A percentile compares a stretch with the other conserved stretches of the same genome.
Evolutionary conservation across 2,113 vertebrate species (phyloP).

Genomic region (Ophthalmolycus amberensis): DNA sequence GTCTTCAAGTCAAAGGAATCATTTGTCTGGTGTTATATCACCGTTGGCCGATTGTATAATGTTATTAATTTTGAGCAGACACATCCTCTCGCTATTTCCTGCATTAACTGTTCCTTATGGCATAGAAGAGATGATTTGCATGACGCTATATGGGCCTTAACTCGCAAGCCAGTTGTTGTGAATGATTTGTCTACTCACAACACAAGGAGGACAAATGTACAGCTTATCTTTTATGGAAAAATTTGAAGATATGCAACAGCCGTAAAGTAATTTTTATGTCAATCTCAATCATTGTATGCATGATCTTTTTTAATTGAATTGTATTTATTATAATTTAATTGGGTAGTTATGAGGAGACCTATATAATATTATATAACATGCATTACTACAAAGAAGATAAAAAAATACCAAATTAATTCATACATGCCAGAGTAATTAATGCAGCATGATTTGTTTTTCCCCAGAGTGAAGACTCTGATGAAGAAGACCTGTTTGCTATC

Average conservation of each 20-base stretch:
- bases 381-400: background rate
- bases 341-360: background rate
- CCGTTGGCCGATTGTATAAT: slow-evolving; percentile 45
- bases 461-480: slow-evolving; percentile 95
- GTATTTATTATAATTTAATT: background rate
- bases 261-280: background rate
- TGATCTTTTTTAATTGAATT: slow-evolving; percentile 7
- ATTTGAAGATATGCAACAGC: background rate
- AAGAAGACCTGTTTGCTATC: slow-evolving; percentile 95
- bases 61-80: slow-evolving; percentile 51
- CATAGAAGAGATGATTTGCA: slow-evolving; percentile 3
- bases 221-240: background rate
- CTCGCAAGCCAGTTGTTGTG: background rate
- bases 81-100: slow-evolving; percentile 48
- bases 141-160: background rate
- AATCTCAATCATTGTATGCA: background rate
- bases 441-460: slow-evolving; percentile 47
- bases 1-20: slow-evolving; percentile 32
- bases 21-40: slow-evolving; percentile 56
- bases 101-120: slow-evolving; percentile 13
- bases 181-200: background rate
- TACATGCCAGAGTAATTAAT: background rate
- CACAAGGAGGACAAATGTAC: background rate
- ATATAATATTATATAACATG: background rate
- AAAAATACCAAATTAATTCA: background rate